Percentiles rank a stretch among this genome's conserved stretches.
Conservation (phyloP, 2,888 invertebrate genomes). For the Lasioglossum oenotherae region DNA sequence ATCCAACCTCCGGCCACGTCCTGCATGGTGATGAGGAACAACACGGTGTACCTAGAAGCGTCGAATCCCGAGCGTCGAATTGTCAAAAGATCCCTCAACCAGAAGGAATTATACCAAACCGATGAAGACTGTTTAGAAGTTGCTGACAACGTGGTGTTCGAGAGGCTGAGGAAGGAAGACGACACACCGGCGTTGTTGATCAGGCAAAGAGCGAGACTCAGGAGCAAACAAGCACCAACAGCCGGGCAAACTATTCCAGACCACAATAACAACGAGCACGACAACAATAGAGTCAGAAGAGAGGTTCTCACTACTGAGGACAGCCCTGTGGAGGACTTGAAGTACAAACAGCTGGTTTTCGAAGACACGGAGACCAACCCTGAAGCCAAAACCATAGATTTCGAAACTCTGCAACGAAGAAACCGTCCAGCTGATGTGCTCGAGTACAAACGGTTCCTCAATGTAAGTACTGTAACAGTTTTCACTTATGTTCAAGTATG, state of each 20-base stretch:
- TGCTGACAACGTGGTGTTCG: constrained; percentile 80
- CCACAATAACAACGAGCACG: constrained; percentile 40
- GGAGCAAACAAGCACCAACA: not conserved
- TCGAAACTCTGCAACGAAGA: constrained; percentile 74
- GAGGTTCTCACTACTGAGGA: constrained; percentile 51
- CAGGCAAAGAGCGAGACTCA: constrained; percentile 5
- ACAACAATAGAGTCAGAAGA: constrained; percentile 50
- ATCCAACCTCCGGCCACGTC: constrained; percentile 96
- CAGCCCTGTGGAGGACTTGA: constrained; percentile 45
- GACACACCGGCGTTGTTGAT: constrained; percentile 50
- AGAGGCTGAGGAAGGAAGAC: constrained; percentile 77
- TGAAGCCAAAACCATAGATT: constrained; percentile 71
- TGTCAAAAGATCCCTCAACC: constrained; percentile 85
- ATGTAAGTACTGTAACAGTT: constrained; percentile 64
- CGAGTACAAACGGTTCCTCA: constrained; percentile 78
- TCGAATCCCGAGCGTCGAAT: constrained; percentile 85
- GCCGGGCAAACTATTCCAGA: not conserved
- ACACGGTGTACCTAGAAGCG: constrained; percentile 87
- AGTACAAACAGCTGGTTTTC: constrained; percentile 63
- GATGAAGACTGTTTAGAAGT: constrained; percentile 78
- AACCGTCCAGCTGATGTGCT: constrained; percentile 79
- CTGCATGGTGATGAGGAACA: constrained; percentile 90
- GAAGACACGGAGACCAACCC: constrained; percentile 65
- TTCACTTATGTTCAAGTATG: not conserved
- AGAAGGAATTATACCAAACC: constrained; percentile 66